These are phyloP conservation scores for Portunus trituberculatus DNA, from an alignment of 1,140 invertebrate genomes.

Conservation along the genomic window DNA sequence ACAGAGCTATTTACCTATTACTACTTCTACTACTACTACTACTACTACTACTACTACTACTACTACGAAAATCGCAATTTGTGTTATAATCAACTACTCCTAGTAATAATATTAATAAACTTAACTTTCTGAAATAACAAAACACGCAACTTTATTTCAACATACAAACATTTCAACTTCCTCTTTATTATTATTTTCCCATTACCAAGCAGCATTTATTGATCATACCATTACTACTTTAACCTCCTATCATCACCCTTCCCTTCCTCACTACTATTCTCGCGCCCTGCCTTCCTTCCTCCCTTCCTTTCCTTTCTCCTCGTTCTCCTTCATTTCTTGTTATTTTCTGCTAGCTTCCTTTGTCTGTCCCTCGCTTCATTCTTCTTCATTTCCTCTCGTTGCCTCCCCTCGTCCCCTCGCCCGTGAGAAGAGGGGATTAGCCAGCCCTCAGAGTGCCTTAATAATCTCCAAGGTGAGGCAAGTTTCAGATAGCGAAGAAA, in stretches of 20 bases:
- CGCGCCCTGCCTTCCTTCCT: background rate
- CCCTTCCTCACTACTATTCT: background rate
- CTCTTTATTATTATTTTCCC: background rate
- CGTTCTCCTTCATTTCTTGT: background rate
- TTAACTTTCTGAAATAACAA: no score
- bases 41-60: background rate
- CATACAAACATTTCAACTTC: background rate
- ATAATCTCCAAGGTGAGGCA: background rate
- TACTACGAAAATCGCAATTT: background rate
- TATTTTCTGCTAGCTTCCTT: constrained; percentile 22
- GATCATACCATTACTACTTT: background rate
- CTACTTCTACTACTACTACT: no score
- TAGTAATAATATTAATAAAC: no score
- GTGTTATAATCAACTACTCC: background rate
- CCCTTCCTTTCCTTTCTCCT: background rate
- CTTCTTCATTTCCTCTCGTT: constrained; percentile 21
- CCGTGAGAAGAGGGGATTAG: constrained; percentile 18
- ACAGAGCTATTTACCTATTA: no score
- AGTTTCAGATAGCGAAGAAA: constrained; percentile 2
- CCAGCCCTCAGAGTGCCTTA: background rate
- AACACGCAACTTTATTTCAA: no score
- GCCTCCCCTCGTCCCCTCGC: background rate
- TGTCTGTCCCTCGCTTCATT: constrained; percentile 20
- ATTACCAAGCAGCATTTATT: background rate
- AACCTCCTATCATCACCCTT: background rate